Conservation (phyloP, 2,888 invertebrate species). For the Scaptomyza cyrtandrae region DNA sequence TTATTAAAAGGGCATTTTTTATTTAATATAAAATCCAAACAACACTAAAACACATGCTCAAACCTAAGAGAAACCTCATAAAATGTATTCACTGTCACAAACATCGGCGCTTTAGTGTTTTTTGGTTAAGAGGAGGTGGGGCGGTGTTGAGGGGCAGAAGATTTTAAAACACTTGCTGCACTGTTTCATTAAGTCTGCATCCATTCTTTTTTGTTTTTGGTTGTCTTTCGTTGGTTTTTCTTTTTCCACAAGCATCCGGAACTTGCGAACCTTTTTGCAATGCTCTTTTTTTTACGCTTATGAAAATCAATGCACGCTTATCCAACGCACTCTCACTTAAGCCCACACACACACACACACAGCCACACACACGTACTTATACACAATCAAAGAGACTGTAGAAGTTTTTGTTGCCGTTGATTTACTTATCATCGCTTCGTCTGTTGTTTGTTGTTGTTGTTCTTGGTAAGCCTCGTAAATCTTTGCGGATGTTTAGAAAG, state of each 20-base stretch:
- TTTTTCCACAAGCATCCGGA: conserved; percentile 25
- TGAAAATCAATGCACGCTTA: conserved; percentile 69
- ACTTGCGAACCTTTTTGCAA: conserved; percentile 60
- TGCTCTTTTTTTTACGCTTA: conserved; percentile 44
- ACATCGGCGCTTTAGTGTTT: background rate
- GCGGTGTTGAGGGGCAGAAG: background rate
- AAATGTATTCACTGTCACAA: conserved; percentile 37
- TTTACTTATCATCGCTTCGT: conserved; percentile 43
- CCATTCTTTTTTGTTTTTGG: conserved; percentile 34
- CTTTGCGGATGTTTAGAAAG: conserved; percentile 41
- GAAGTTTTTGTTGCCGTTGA: conserved; percentile 41
- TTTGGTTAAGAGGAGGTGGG: background rate
- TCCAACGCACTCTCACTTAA: conserved; percentile 22
- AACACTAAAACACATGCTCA: background rate
- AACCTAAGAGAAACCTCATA: conserved; percentile 34
- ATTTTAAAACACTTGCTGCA: conserved; percentile 57
- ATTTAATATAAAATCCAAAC: background rate
- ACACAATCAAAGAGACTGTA: conserved; percentile 7
- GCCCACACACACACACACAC: conserved; percentile 8
- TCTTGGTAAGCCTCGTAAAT: conserved; percentile 56
- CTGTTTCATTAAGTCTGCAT: conserved; percentile 72
- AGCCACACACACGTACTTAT: background rate
- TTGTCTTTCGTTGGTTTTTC: background rate
- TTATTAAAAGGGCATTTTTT: background rate
- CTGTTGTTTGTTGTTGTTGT: background rate